Evolutionary conservation across 2,797 vertebrate genomes (phyloP), one percentile per base, ranked within the genome.

Genomic region (Paedocypris micromegethes): DNA sequence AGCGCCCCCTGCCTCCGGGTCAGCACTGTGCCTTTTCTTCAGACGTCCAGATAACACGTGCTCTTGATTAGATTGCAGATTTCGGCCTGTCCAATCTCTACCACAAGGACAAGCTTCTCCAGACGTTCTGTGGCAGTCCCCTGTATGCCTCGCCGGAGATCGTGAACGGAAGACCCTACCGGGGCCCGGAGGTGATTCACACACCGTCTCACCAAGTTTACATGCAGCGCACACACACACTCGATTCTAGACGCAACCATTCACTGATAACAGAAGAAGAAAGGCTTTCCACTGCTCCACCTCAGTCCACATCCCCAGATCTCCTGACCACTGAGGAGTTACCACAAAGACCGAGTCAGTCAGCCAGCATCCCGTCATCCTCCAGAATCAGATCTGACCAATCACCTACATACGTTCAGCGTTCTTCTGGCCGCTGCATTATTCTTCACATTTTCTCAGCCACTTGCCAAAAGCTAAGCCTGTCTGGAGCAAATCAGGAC

Each of bases 141-240:
- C 91, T 99, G 5, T 99, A 99, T 6, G 97, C 97, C 42, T 99
- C 97, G 64, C 97, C 97, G 8, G 97, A 99, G 88, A 99, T 99
- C 54, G 96, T 99, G 81, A 99, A 98, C 68, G 97, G 97, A 78
- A 91, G 94, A 81, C 97, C 97, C 5, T 99, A 99, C 80, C 90
- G 86, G 72, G 97, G 97, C 70, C 97, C 97, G 38, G 97, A 99
- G 94, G 97, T 99, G 85, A 66, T 70, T 40, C 9, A 8, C n/a
- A 8, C 61, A 41, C 58, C 23, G 63, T 62, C 23, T 23, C 23
- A 23, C 23, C 23, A 23, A 1, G 23, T 23, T 23, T 23, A 23
- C 23, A 23, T 23, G 23, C 23, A 23, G 23, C 23, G 23, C 23
- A 57, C 53, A 57, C 52, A 51, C 43, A 40, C 8, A 49, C 57